Evolutionary conservation across 2,888 invertebrate species (phyloP).

Genomic region (Vannuccia rotundouncinata): DNA sequence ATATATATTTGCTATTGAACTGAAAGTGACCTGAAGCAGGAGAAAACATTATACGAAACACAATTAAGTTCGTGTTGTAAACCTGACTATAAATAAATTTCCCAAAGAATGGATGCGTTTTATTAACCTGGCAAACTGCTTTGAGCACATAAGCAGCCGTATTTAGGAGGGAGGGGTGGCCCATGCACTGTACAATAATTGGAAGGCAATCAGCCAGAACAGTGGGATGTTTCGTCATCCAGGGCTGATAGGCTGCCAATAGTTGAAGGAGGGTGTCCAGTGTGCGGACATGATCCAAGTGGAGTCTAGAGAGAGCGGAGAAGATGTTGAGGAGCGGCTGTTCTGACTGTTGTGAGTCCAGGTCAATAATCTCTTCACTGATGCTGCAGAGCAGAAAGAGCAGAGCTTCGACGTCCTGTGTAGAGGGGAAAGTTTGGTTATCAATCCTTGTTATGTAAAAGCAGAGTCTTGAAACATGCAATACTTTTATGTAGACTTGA

Average conservation of each 20-base stretch:
- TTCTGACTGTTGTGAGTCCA: not conserved
- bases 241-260: constrained; percentile 12
- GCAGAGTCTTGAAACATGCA: too few species aligned
- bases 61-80: too few species aligned
- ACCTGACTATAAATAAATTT: too few species aligned
- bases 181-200: not conserved
- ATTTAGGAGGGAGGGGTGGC: not conserved
- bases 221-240: not conserved
- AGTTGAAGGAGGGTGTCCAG: constrained; percentile 21
- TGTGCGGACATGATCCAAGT: not conserved
- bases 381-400: constrained; percentile 15
- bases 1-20: too few species aligned
- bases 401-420: constrained; percentile 25
- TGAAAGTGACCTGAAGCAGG: too few species aligned
- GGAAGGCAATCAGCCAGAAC: not conserved
- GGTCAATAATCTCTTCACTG: constrained; percentile 17
- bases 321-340: not conserved
- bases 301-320: not conserved
- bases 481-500: too few species aligned
- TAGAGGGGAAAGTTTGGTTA: too few species aligned
- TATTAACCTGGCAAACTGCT: not conserved
- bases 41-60: too few species aligned
- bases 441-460: too few species aligned
- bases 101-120: too few species aligned
- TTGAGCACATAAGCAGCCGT: not conserved